Percentiles rank a stretch among this genome's conserved stretches.
Evolutionary conservation across 2,888 invertebrate genomes (phyloP).

Genomic region (Listrodromus nycthemerus): DNA sequence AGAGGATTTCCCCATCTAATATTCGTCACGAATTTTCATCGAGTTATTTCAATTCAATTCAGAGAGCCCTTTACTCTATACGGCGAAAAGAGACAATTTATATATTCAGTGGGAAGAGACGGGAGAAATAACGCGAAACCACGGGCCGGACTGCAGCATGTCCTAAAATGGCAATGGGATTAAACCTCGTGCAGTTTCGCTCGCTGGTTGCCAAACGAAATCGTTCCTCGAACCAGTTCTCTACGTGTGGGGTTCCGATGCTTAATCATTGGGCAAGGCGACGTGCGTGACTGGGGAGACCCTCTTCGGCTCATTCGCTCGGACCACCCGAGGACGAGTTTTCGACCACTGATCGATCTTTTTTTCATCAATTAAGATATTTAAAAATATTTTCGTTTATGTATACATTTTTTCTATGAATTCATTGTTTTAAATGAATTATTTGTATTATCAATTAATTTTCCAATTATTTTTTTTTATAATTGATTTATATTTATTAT

Average conservation of each 20-base stretch:
- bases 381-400: too few species aligned
- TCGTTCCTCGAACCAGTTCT: slow-evolving; percentile 30
- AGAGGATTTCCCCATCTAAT: neutral
- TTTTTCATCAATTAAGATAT: neutral
- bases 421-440: too few species aligned
- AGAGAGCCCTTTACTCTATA: neutral
- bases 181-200: slow-evolving; percentile 30
- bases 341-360: neutral
- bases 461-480: too few species aligned
- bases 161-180: slow-evolving; percentile 67
- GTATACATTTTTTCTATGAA: too few species aligned
- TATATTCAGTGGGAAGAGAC: slow-evolving; percentile 3
- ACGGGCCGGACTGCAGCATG: slow-evolving; percentile 43
- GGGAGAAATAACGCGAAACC: slow-evolving; percentile 39
- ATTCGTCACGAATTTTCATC: neutral
- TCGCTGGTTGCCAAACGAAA: slow-evolving; percentile 60
- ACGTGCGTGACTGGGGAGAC: slow-evolving; percentile 23
- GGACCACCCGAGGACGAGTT: slow-evolving; percentile 5
- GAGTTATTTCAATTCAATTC: neutral
- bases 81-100: neutral
- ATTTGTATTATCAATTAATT: too few species aligned
- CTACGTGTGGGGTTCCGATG: slow-evolving; percentile 6
- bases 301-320: neutral
- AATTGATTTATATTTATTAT: too few species aligned
- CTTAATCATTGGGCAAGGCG: slow-evolving; percentile 42